These are phyloP conservation scores for Polypterus senegalus DNA, from an alignment of 2,113 vertebrate genomes.

Conservation along the genomic window DNA sequence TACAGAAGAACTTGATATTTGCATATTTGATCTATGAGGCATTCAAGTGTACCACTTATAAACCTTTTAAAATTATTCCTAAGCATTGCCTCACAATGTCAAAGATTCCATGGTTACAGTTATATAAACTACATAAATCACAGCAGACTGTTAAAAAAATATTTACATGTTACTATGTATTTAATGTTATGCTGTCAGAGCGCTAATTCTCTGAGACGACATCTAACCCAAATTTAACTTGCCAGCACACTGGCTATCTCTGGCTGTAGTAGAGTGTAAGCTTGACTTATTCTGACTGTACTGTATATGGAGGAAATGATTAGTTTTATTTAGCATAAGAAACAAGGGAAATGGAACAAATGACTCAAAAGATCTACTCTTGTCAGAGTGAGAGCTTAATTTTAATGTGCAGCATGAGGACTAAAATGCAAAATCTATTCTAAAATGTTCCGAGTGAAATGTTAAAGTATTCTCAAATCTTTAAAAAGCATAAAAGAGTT, in stretches of 20 bases:
- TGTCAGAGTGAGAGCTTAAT: background rate
- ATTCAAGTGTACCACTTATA: background rate
- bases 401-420: background rate
- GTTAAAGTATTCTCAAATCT: too few species aligned
- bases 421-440: too few species aligned
- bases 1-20: background rate
- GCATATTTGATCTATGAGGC: background rate
- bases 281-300: background rate
- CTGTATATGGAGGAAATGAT: background rate
- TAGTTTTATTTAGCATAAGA: background rate
- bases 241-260: background rate
- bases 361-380: background rate
- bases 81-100: background rate
- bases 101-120: background rate
- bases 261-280: background rate
- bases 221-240: background rate
- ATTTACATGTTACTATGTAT: conserved; percentile 7
- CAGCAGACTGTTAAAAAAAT: background rate
- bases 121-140: conserved; percentile 4
- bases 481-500: too few species aligned
- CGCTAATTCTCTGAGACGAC: background rate
- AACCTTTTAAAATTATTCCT: background rate
- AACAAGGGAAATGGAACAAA: background rate
- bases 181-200: background rate
- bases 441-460: too few species aligned